These are phyloP conservation scores for Drosophila tsacasi DNA, from an alignment of 1,140 invertebrate species.

Conservation along the genomic window DNA sequence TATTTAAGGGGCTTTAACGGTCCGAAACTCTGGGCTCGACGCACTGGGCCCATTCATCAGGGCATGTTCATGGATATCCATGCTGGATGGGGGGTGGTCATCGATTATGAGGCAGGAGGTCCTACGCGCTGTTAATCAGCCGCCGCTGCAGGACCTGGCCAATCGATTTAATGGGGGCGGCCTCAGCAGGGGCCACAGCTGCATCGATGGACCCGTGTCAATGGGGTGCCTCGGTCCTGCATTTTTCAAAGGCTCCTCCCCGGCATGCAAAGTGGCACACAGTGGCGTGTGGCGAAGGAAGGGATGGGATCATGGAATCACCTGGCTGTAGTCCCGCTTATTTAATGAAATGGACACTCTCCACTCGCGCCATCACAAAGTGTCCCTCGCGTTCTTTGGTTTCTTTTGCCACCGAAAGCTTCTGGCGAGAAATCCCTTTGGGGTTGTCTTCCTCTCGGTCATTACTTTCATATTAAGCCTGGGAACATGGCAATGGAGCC, in stretches of 20 bases:
- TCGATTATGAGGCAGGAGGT: constrained; percentile 64
- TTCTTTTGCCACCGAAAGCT: constrained; percentile 29
- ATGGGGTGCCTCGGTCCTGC: constrained; percentile 27
- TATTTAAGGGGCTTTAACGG: constrained; percentile 65
- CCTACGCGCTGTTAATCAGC: constrained; percentile 59
- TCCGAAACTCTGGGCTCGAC: constrained; percentile 12
- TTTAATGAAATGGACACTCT: constrained; percentile 52
- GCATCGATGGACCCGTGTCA: constrained; percentile 20
- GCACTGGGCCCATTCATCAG: constrained; percentile 63
- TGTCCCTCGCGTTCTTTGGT: constrained; percentile 10
- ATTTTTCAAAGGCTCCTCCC: constrained; percentile 27
- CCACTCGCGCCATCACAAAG: constrained; percentile 15
- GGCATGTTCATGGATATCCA: constrained; percentile 2
- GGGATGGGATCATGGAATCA: constrained; percentile 34
- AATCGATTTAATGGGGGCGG: constrained; percentile 39
- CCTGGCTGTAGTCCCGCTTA: constrained; percentile 30
- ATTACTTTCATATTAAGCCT: constrained; percentile 54
- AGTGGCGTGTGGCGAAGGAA: neutral
- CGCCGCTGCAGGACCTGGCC: constrained; percentile 21
- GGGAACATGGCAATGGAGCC: constrained; percentile 20
- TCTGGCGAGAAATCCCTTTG: constrained; percentile 12
- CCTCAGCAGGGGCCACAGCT: constrained; percentile 1
- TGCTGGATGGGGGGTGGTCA: constrained; percentile 3
- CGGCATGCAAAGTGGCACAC: constrained; percentile 20
- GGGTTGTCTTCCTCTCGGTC: constrained; percentile 9